A percentile compares a stretch with the other conserved stretches of the same genome.
phyloP scores from a whole-genome alignment of 2,113 vertebrate genomes.

The Heterocephalus glaber region DNA sequence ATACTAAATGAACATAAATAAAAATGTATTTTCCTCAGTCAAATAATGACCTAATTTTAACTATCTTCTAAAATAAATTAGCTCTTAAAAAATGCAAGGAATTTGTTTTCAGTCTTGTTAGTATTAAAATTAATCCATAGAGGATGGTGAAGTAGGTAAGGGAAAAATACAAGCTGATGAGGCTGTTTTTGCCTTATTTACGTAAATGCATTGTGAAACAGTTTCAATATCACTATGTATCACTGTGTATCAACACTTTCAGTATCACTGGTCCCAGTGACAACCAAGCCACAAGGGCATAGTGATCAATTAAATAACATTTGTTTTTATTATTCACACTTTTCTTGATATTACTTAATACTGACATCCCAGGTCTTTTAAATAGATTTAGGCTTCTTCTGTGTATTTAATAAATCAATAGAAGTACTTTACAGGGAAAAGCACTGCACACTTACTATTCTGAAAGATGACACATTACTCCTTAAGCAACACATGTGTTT shows the following conservation, averaged over 20 bases:
- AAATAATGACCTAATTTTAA: neutral
- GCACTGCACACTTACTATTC: slow-evolving; percentile 30
- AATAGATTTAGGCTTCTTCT: slow-evolving; percentile 54
- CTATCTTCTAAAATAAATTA: neutral
- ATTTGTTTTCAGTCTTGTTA: neutral
- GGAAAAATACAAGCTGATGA: neutral
- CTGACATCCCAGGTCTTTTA: slow-evolving; percentile 54
- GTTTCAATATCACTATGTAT: neutral
- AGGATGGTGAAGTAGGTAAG: neutral
- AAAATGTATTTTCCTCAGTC: neutral
- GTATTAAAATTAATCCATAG: neutral
- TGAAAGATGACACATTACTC: slow-evolving; percentile 68
- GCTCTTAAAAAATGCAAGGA: neutral
- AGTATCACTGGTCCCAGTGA: neutral
- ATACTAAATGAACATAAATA: neutral
- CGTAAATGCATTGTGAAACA: neutral
- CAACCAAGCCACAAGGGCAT: neutral
- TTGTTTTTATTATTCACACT: slow-evolving; percentile 59
- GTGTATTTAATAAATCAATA: slow-evolving; percentile 69
- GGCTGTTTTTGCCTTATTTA: neutral
- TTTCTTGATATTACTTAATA: slow-evolving; percentile 64
- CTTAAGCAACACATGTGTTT: slow-evolving; percentile 43
- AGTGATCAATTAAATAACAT: neutral
- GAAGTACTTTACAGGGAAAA: slow-evolving; percentile 66
- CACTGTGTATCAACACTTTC: neutral